Base-by-base conservation (phyloP, 2,113 vertebrate species). In the Hydrolagus affinis region DNA sequence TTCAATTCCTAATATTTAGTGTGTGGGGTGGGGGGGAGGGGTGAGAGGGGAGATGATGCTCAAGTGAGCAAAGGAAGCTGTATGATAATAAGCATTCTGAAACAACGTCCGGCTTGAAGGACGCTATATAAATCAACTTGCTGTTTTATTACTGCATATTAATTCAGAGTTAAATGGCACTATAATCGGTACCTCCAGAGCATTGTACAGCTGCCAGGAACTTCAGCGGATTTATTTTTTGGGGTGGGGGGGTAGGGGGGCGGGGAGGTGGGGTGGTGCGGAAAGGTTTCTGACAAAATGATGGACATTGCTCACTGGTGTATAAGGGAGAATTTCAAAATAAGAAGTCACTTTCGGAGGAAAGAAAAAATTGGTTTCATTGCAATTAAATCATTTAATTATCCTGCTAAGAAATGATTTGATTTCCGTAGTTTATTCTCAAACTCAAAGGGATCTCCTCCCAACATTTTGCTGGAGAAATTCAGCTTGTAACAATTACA, bases 401-500 rank as follows among this genome's bases (percentile, higher is more conserved):
- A n/a, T n/a, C n/a, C 44, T 44, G 44, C 6, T 44, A 44, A 44
- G 44, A 80, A 80, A 78, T 80, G 57, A 83, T 66, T 83, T 66
- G 32, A 30, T 25, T 32, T 66, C 12, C 19, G 23, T 68, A 66
- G 19, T 64, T 68, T 30, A 8, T 83, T 32, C 60, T 32, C 11
- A 66, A 21, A 19, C 8, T 1, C 17, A 83, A 32, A 66, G 8
- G 25, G 30, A 4, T 60, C 23, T 80, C 28, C 62, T 60, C 12
- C 6, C 1, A 8, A 68, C 66, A 17, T 11, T 15, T 4, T 83
- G 15, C 60, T 21, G 32, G 73, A 83, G 62, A 68, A 66, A 83
- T 66, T 10, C 8, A 64, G 25, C 25, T 83, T 30, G 15, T 32
- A 12, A 80, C 64, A 80, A 62, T 62, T 28, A 44, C 44, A 44